phyloP scores from a whole-genome alignment of 2,888 invertebrate genomes.

The Sphaerophoria taeniata region DNA sequence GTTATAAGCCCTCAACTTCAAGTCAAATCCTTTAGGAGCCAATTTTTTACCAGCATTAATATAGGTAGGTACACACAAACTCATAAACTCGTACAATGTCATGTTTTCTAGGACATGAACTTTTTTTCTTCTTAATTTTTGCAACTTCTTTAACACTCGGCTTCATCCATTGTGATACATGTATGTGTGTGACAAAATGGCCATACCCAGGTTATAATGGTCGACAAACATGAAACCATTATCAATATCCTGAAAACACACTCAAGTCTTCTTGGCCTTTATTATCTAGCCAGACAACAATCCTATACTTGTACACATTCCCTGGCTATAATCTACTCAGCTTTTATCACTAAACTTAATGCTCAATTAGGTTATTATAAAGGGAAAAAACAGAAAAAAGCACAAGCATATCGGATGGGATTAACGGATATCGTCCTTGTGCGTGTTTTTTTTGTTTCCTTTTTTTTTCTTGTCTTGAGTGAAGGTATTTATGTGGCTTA shows the following conservation, averaged over 20 bases:
- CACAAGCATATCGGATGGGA: slow-evolving; percentile 64
- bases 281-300: slow-evolving; percentile 17
- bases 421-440: slow-evolving; percentile 65
- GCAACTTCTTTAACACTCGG: neutral
- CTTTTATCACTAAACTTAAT: slow-evolving; percentile 74
- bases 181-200: slow-evolving; percentile 60
- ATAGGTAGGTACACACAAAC: slow-evolving; percentile 8
- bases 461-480: neutral
- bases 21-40: slow-evolving; percentile 45
- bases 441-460: slow-evolving; percentile 3
- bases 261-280: slow-evolving; percentile 15
- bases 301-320: slow-evolving; percentile 29
- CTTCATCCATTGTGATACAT: too few species aligned
- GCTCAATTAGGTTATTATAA: slow-evolving; percentile 74
- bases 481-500: neutral
- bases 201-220: slow-evolving; percentile 67
- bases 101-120: slow-evolving; percentile 19
- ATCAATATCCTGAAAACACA: slow-evolving; percentile 63
- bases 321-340: slow-evolving; percentile 66
- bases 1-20: slow-evolving; percentile 53
- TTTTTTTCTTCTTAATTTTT: neutral
- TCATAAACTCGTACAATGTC: neutral
- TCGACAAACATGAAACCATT: slow-evolving; percentile 70
- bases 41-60: slow-evolving; percentile 20
- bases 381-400: slow-evolving; percentile 12